Percentiles rank a stretch among this genome's conserved stretches.
These are phyloP conservation scores for Eupithecia vulgata DNA, from an alignment of 2,888 invertebrate species.

Conservation along the genomic window DNA sequence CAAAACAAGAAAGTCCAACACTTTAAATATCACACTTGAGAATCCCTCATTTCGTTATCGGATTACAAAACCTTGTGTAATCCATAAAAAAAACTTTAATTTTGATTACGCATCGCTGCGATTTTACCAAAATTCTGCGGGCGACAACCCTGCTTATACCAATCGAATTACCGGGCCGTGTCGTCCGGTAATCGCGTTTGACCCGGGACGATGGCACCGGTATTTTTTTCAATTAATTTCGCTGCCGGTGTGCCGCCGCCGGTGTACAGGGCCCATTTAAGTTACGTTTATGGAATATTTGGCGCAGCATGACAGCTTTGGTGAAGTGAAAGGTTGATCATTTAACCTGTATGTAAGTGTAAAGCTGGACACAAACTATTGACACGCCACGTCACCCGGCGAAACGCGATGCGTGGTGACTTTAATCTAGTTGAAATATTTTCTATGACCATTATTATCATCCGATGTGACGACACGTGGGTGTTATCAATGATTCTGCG, in stretches of 20 bases:
- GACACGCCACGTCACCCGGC: too few species aligned
- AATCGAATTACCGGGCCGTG: slow-evolving; percentile 66
- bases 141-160: slow-evolving; percentile 42
- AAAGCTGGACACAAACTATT: neutral
- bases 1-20: neutral
- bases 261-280: neutral
- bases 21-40: too few species aligned
- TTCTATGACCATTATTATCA: too few species aligned
- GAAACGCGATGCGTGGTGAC: too few species aligned
- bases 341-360: neutral
- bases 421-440: too few species aligned
- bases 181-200: slow-evolving; percentile 57
- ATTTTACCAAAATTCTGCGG: neutral
- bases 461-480: too few species aligned
- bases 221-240: slow-evolving; percentile 34
- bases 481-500: too few species aligned
- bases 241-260: slow-evolving; percentile 14
- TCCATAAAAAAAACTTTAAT: neutral
- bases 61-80: neutral
- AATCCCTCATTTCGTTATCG: neutral
- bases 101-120: neutral
- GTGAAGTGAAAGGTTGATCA: neutral
- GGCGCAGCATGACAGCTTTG: neutral
- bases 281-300: neutral
- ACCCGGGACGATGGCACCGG: slow-evolving; percentile 33